A percentile compares a stretch with the other conserved stretches of the same genome.
Conservation (phyloP, 2,888 invertebrate genomes). For the Drosophila dives region DNA sequence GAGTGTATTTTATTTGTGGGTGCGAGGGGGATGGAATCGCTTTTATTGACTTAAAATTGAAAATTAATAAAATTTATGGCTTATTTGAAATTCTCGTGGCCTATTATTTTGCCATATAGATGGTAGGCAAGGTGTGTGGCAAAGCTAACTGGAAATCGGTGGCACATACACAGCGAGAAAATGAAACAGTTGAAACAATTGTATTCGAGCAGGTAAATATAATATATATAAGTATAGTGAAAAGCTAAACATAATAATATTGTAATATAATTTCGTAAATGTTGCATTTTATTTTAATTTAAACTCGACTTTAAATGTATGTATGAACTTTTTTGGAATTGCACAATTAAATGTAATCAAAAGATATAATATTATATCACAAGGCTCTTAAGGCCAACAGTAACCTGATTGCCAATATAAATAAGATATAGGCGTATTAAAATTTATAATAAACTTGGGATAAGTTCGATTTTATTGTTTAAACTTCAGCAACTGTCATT, state of each 20-base stretch:
- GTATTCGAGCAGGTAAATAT: neutral
- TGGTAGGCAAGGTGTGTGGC: constrained; percentile 62
- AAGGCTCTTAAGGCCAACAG: neutral
- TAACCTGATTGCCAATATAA: neutral
- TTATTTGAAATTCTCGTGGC: constrained; percentile 70
- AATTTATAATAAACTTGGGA: neutral
- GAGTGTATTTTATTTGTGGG: constrained; percentile 9
- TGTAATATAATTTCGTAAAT: neutral
- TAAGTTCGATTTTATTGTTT: constrained; percentile 5
- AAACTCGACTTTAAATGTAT: neutral
- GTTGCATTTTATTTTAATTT: neutral
- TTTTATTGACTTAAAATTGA: constrained; percentile 31
- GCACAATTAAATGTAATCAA: neutral
- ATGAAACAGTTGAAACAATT: neutral
- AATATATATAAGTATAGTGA: neutral
- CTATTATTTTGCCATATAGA: constrained; percentile 77
- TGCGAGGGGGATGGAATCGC: constrained; percentile 18
- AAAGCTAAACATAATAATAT: too few species aligned
- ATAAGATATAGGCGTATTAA: neutral
- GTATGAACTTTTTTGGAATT: neutral
- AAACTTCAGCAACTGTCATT: constrained; percentile 31
- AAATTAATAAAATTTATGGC: constrained; percentile 78
- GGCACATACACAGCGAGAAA: constrained; percentile 48
- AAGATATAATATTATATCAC: neutral
- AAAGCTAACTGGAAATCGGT: constrained; percentile 62